Base-by-base conservation (phyloP, 1,140 invertebrate genomes). In the Drosophila ananassae region DNA sequence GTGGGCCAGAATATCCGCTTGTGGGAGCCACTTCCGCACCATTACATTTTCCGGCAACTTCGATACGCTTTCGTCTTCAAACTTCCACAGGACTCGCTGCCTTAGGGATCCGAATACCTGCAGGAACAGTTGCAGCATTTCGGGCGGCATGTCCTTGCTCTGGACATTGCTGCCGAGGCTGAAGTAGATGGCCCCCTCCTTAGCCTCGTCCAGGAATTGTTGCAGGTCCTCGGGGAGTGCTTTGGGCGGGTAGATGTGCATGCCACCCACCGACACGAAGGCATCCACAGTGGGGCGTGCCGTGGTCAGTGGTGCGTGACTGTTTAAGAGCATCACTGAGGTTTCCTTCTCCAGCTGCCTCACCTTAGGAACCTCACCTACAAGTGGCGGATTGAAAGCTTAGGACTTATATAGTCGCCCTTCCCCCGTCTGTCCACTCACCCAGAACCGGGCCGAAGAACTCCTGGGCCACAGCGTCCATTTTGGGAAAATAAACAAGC, bases 51-150 rank as follows among this genome's bases (percentile, higher is more conserved):
- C 61, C 0, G 94, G 93, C 48, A 92, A 89, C 66, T 91, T 87
- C 2, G 84, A 79, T 59, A 94, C 84, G 1, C 79, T 91, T 4
- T 92, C 92, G 32, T 93, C 92, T 73, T 95, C 94, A 77, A 93
- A 93, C 82, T 95, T 95, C 94, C 94, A 95, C 8, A 95, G 58
- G 1, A 95, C 92, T 54, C 93, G 93, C 69, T 95, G 93, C 8
- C 93, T 93, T 10, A 95, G 56, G 1, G 75, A 75, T 13, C 69
- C 91, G 62, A 95, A 94, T 25, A 93, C 93, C 51, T 92, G 82
- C 51, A 93, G 73, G 69, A 95, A 93, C 2, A 92, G 73, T 32
- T 90, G 77, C 50, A 93, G 66, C 76, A 93, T 93, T 9, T 92
- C 62, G 9, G 44, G 46, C 0, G 92, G 92, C 92, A 94, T 93